Base-by-base conservation (phyloP, 2,113 vertebrate species). In the Notothenia rossii region DNA sequence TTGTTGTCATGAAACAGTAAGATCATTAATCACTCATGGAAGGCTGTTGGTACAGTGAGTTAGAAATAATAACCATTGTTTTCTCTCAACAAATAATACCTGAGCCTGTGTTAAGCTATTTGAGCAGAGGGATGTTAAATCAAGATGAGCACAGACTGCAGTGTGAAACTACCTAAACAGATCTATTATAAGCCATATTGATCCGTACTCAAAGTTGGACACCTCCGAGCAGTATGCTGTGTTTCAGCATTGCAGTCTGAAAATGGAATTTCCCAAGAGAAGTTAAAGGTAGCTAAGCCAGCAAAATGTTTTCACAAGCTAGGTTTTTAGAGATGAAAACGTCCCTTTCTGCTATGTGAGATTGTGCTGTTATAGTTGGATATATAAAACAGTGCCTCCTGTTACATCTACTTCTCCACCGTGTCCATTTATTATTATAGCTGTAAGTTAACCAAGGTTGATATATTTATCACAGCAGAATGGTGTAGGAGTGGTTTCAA, bases 171-270 rank as follows among this genome's bases (percentile, higher is more conserved):
- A 86, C 79, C 65, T 83, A 91, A 89, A 89, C 85, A 87, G 72
- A 88, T 92, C 88, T 91, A 87, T 91, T 84, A 92, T 89, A 88
- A 91, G 85, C 84, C 72, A 43, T 85, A 91, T 91, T 83, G 92
- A 92, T 92, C 82, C 72, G 73, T 55, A 79, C 64, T 55, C 78
- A 81, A 76, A 67, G 87, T 90, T 79, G 81, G 86, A 87, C 89
- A 88, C 86, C 85, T 86, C 53, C 22, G 51, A 86, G 85, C 89
- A 74, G 43, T 40, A 75, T 76, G 82, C 59, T 65, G 75, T 73
- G 77, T 85, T 86, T 88, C 81, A 90, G 72, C 85, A 46, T 50
- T 62, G 76, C 85, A 73, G 83, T 63, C 85, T 86, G 67, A 87
- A 89, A 85, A 88, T 82, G 65, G 71, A 86, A 88, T 90, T 89